phyloP scores from a whole-genome alignment of 2,113 vertebrate genomes.

The Semnopithecus entellus region DNA sequence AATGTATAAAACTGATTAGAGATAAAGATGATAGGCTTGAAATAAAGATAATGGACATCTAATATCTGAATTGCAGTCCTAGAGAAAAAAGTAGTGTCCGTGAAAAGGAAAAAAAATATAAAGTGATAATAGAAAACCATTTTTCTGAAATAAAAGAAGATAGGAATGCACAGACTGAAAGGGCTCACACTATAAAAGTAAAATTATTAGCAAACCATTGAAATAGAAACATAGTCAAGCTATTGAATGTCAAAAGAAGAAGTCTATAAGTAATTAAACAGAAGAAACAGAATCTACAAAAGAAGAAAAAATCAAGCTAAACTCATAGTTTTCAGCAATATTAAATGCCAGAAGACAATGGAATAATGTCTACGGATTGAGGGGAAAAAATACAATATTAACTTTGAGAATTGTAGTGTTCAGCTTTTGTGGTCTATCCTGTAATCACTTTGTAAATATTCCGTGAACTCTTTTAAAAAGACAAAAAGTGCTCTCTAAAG shows the following conservation, averaged over 20 bases:
- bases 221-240: not conserved
- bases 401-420: not conserved
- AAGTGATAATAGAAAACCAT: not conserved
- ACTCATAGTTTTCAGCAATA: not conserved
- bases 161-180: not conserved
- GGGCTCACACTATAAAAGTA: not conserved
- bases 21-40: not conserved
- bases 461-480: not conserved
- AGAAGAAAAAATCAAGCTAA: conserved; percentile 6
- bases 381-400: not conserved
- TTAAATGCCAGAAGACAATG: not conserved
- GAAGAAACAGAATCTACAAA: not conserved
- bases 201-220: conserved; percentile 19
- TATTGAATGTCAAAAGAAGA: not conserved
- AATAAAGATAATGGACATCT: not conserved
- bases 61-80: not conserved
- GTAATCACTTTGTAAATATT: not conserved
- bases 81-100: not conserved
- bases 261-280: not conserved
- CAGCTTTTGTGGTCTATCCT: not conserved
- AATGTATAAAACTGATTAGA: not conserved
- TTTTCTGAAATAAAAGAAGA: conserved; percentile 11
- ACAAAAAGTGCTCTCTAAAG: not conserved
- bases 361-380: not conserved
- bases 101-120: conserved; percentile 11